Conservation (phyloP, 1,140 invertebrate genomes). For the Apis dorsata region DNA sequence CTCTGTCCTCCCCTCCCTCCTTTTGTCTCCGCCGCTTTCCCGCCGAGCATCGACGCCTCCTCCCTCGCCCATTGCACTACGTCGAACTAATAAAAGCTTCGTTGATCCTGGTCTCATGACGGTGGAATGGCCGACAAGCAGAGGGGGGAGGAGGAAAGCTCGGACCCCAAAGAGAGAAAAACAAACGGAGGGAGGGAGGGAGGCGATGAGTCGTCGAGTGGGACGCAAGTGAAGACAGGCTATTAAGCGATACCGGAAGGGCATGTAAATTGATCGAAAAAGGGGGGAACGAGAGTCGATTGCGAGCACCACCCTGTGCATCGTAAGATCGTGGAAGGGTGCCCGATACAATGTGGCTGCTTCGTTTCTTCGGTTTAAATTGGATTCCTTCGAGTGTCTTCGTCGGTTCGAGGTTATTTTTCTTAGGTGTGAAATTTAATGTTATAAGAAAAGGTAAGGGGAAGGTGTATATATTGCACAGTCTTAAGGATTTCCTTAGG, state of each 20-base stretch:
- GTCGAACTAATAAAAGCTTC: slow-evolving; percentile 75
- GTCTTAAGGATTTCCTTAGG: background rate
- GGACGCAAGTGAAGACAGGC: slow-evolving; percentile 22
- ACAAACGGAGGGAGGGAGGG: background rate
- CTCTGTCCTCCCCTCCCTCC: slow-evolving; percentile 67
- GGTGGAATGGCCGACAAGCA: slow-evolving; percentile 38
- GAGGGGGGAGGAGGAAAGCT: background rate
- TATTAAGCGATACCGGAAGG: slow-evolving; percentile 15
- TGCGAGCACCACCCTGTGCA: background rate
- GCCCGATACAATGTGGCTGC: background rate
- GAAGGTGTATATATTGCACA: background rate
- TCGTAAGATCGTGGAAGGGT: background rate
- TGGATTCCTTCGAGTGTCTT: background rate
- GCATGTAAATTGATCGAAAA: slow-evolving; percentile 37
- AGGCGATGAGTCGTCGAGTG: slow-evolving; percentile 21
- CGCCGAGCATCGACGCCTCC: slow-evolving; percentile 40
- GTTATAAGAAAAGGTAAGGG: background rate
- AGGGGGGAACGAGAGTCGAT: background rate
- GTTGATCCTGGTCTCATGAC: slow-evolving; percentile 43
- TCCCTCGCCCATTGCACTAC: slow-evolving; percentile 21
- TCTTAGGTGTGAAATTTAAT: background rate
- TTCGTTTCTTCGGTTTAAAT: background rate
- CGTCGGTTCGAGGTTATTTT: background rate
- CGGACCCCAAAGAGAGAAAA: slow-evolving; percentile 38
- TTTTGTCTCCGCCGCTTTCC: slow-evolving; percentile 58